Evolutionary conservation across 2,797 vertebrate genomes (phyloP).

Genomic region (Iguana delicatissima): DNA sequence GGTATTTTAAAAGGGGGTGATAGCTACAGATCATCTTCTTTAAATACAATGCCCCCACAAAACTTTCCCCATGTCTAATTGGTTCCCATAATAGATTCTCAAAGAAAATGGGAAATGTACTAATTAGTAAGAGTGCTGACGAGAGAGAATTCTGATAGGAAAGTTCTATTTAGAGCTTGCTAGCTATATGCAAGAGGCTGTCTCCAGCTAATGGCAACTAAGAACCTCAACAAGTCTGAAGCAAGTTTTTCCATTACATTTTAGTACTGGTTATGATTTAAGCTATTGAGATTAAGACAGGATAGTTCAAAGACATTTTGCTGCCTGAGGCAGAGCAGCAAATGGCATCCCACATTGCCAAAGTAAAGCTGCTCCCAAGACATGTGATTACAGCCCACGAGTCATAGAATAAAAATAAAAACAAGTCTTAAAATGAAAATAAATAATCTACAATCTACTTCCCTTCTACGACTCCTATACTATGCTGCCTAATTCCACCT

Average conservation of each 20-base stretch:
- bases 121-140: constrained; percentile 41
- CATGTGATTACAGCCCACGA: no score
- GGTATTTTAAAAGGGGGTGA: constrained; percentile 43
- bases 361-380: background rate
- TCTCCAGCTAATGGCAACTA: constrained; percentile 1
- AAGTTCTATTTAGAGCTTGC: constrained; percentile 9
- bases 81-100: constrained; percentile 23
- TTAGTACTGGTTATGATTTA: constrained; percentile 13
- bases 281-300: fast-evolving
- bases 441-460: background rate
- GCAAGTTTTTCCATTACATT: background rate
- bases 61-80: constrained; percentile 22
- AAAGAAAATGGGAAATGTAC: constrained; percentile 9
- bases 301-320: background rate
- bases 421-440: background rate
- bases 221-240: background rate
- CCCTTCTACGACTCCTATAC: background rate
- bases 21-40: constrained; percentile 38
- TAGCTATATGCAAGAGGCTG: constrained; percentile 15
- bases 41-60: constrained; percentile 29
- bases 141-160: constrained; percentile 15
- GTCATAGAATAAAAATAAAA: background rate
- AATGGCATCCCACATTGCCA: no score
- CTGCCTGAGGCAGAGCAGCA: background rate
- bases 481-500: background rate